Percentiles rank a stretch among this genome's conserved stretches.
These are phyloP conservation scores for Leucosticte australis DNA, from an alignment of 2,113 vertebrate species.

Conservation along the genomic window DNA sequence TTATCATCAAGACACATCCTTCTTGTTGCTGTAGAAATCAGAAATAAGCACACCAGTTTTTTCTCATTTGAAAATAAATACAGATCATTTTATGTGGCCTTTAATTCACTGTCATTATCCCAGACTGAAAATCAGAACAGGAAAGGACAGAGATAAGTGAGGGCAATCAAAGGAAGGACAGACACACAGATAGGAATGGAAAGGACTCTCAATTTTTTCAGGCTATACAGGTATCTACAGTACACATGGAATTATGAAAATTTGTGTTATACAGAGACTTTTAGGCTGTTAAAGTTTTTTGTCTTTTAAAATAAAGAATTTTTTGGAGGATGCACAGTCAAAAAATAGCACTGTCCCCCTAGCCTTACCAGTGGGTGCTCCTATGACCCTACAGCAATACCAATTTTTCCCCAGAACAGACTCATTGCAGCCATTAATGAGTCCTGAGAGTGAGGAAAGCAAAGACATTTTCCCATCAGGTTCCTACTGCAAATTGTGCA, in stretches of 20 bases:
- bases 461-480: neutral
- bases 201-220: neutral
- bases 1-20: neutral
- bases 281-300: neutral
- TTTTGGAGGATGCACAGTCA: neutral
- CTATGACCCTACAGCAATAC: neutral
- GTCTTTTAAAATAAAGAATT: neutral
- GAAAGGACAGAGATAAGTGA: neutral
- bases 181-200: accelerated
- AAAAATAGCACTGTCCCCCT: neutral
- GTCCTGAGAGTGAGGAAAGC: neutral
- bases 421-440: neutral
- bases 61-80: neutral
- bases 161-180: neutral
- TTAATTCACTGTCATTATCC: neutral
- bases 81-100: neutral
- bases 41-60: neutral
- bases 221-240: neutral
- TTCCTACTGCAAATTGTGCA: neutral
- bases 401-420: neutral
- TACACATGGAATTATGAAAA: neutral
- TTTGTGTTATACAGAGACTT: neutral
- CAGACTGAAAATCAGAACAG: neutral
- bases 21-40: neutral
- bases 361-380: neutral